Evolutionary conservation across 2,113 vertebrate genomes (phyloP).

Genomic region (Melanerpes aurifrons): DNA sequence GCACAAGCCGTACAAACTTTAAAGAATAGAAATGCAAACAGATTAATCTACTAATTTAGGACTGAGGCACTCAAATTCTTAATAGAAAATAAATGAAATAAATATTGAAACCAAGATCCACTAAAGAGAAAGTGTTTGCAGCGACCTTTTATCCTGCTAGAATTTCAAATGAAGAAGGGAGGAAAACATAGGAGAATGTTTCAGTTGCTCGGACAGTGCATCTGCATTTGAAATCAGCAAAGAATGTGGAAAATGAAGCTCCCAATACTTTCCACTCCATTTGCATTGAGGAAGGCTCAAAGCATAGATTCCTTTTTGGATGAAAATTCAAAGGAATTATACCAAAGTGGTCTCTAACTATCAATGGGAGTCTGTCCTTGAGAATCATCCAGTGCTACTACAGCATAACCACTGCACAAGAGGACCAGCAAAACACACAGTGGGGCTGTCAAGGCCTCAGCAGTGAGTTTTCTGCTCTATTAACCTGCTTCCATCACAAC

Average conservation of each 20-base stretch:
- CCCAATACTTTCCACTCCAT: neutral
- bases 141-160: neutral
- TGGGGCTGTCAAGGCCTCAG: neutral
- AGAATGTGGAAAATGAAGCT: neutral
- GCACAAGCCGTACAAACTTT: neutral
- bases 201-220: neutral
- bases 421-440: neutral
- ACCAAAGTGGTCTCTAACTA: neutral
- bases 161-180: slow-evolving; percentile 11
- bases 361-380: neutral
- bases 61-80: neutral
- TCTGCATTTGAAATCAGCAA: neutral
- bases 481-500: neutral
- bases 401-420: fast-evolving
- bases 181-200: neutral
- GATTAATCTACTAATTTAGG: neutral
- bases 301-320: neutral
- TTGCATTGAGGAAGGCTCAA: neutral
- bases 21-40: too few species aligned
- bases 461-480: neutral
- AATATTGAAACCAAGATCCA: neutral
- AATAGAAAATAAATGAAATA: slow-evolving; percentile 17
- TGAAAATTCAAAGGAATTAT: neutral
- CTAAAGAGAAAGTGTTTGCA: neutral
- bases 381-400: neutral